Evolutionary conservation across 2,888 invertebrate species (phyloP).

Genomic region (Thecophora atra): DNA sequence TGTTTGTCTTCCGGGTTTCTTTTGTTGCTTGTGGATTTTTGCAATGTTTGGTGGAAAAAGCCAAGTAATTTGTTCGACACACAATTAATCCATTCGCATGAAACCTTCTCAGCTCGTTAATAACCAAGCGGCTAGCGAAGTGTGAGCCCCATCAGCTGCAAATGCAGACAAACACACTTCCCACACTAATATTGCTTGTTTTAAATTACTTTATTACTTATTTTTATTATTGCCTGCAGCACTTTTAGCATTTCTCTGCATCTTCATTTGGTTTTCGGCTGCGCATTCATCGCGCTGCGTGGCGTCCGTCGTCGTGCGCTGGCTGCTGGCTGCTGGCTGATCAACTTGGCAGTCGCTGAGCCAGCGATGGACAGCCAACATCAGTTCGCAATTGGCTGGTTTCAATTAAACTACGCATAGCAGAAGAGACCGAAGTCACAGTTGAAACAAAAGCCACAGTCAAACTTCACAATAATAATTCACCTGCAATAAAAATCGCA

Average conservation of each 20-base stretch:
- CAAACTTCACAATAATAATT: too few species aligned
- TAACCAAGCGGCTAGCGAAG: too few species aligned
- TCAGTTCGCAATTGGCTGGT: conserved; percentile 56
- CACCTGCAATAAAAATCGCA: too few species aligned
- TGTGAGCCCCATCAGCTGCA: too few species aligned
- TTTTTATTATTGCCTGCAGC: too few species aligned
- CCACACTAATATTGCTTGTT: neutral
- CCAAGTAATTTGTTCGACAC: too few species aligned
- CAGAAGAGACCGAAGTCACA: conserved; percentile 27
- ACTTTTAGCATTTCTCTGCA: neutral
- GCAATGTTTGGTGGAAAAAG: too few species aligned
- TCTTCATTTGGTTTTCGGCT: neutral
- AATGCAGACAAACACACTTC: too few species aligned
- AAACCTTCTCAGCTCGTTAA: too few species aligned
- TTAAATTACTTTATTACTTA: neutral
- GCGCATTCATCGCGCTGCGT: neutral
- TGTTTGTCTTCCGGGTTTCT: too few species aligned
- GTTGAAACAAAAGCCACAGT: conserved; percentile 22
- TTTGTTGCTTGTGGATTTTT: too few species aligned
- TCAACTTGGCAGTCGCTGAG: neutral
- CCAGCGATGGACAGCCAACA: conserved; percentile 19
- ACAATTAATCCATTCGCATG: too few species aligned
- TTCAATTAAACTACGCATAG: conserved; percentile 51
- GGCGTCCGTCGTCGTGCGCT: neutral
- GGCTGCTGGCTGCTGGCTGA: neutral